A percentile compares a stretch with the other conserved stretches of the same genome.
Evolutionary conservation across 2,797 vertebrate genomes (phyloP).

Genomic region (Erpetoichthys calabaricus): DNA sequence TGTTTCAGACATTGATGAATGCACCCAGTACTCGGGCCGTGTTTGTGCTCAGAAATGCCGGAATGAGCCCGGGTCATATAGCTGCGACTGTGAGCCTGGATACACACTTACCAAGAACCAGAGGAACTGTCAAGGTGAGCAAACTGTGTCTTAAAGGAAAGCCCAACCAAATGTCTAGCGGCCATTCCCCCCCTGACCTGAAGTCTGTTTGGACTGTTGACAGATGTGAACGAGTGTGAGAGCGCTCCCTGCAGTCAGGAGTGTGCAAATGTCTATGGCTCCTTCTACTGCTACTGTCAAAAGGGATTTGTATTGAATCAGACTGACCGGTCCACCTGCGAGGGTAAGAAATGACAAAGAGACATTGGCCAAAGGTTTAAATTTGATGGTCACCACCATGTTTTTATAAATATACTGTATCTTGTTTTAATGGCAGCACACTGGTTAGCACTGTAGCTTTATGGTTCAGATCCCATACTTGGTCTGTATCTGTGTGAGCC

Average conservation of each 20-base stretch:
- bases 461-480: too few species aligned
- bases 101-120: constrained; percentile 1
- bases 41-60: constrained; percentile 6
- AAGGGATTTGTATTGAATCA: constrained; percentile 1
- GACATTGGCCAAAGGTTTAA: too few species aligned
- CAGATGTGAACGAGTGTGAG: constrained; percentile 9
- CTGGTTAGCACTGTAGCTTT: too few species aligned
- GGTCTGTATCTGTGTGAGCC: too few species aligned
- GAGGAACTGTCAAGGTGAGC: constrained; percentile 6
- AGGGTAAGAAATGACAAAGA: constrained; percentile 5
- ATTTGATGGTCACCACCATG: too few species aligned
- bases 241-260: constrained; percentile 8
- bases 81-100: not conserved
- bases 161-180: not conserved
- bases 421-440: too few species aligned
- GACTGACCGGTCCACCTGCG: not conserved
- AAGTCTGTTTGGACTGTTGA: not conserved
- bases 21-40: not conserved
- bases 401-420: too few species aligned
- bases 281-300: constrained; percentile 7
- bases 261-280: constrained; percentile 6
- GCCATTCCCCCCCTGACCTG: not conserved
- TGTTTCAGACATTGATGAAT: constrained; percentile 8
- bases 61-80: constrained; percentile 1
- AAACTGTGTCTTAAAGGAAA: too few species aligned